Evolutionary conservation across 2,113 vertebrate genomes (phyloP), one percentile per base, ranked within the genome.

Genomic region (Tinamus guttatus): DNA sequence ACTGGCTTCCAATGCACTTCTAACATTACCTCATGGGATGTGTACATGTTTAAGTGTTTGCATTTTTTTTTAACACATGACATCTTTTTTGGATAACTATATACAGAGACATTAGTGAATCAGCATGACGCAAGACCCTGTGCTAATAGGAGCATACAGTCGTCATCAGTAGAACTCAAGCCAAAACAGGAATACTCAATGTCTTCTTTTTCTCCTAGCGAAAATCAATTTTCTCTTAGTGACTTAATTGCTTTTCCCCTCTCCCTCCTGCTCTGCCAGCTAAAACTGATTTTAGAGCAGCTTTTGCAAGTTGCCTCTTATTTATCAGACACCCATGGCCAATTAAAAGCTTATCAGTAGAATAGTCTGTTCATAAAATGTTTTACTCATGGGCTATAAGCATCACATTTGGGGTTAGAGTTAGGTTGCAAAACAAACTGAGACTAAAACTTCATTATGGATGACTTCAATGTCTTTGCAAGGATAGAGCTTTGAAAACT

Each of bases 381-480:
- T 30, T 87, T 30, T 30, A 51, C 30, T 47, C 22, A 32, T 80
- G 59, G 68, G 10, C 38, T 75, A 22, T 76, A 63, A 21, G 78
- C 8, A 71, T 12, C 47, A 15, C 14, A 30, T 34, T 74, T 13
- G 40, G 28, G 38, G 38, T 84, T 84, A 62, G 41, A 73, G 25
- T 67, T n/a, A 60, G 36, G 13, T n/a, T 80, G 28, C 38, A 43
- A 85, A 85, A 95, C 59, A 68, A 80, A 64, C 34, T 51, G 47
- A 58, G 75, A 45, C 32, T 28, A n/a, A 41, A 58, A 84, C 68
- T 13, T 63, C 24, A 19, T 40, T 70, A 64, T 59, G 67, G 45
- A 82, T 28, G 25, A 32, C 34, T 77, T 82, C 40, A 91, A 80
- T 87, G 81, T 80, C 89, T 54, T 85, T 94, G 67, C 85, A 95